Evolutionary conservation across 2,113 vertebrate species (phyloP).

Genomic region (Astur gentilis): DNA sequence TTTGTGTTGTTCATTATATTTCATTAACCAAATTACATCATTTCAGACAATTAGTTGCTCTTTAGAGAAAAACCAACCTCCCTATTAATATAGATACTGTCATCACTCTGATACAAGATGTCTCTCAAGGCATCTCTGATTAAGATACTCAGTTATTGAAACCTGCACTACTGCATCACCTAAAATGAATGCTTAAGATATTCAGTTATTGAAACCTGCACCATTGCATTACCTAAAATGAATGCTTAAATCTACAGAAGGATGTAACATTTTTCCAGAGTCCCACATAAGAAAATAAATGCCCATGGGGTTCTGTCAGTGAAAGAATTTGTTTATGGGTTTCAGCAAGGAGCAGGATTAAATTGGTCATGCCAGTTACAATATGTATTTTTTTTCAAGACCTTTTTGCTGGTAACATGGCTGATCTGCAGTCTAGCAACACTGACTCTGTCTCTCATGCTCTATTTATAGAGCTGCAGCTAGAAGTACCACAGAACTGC

Average conservation of each 20-base stretch:
- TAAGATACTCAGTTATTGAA: neutral
- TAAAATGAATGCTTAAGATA: neutral
- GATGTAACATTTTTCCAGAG: neutral
- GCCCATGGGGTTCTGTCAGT: neutral
- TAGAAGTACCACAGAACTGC: neutral
- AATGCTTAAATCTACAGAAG: neutral
- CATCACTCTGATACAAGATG: neutral
- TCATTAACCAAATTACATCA: neutral
- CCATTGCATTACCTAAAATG: neutral
- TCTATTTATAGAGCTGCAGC: neutral
- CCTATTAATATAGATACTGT: neutral
- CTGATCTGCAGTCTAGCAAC: neutral
- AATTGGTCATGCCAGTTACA: neutral
- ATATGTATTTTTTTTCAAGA: neutral
- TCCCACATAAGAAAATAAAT: neutral
- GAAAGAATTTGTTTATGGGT: neutral
- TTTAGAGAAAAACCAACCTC: neutral
- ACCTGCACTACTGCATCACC: neutral
- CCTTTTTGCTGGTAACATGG: neutral
- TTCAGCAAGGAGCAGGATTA: neutral
- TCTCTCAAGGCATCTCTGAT: neutral
- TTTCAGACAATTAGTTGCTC: neutral
- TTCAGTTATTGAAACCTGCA: neutral
- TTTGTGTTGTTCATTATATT: neutral
- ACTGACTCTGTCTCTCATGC: neutral